Percentiles rank a stretch among this genome's conserved stretches.
Evolutionary conservation across 2,113 vertebrate species (phyloP).

Genomic region (Salvelinus sp.): DNA sequence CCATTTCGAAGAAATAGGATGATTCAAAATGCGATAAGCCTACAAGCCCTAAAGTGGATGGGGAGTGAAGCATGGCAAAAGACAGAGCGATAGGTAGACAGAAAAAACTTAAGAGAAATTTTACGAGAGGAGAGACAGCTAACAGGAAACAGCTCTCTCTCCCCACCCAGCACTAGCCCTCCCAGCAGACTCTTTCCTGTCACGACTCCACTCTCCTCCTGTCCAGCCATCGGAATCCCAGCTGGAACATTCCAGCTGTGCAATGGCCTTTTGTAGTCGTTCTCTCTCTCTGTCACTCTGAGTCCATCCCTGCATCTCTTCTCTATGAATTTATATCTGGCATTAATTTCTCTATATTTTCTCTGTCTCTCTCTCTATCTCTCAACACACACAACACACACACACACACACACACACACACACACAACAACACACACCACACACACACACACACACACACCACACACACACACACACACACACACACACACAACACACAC

Average conservation of each 20-base stretch:
- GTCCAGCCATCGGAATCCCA: conserved; percentile 71
- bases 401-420: too few relatives aligned
- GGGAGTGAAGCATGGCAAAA: neutral
- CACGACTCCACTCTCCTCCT: conserved; percentile 69
- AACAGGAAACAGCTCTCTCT: conserved; percentile 67
- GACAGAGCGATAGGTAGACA: neutral
- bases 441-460: too few relatives aligned
- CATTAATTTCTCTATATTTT: conserved; percentile 50
- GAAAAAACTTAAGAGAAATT: conserved; percentile 8
- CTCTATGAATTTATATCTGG: conserved; percentile 69
- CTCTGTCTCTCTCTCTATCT: too few relatives aligned
- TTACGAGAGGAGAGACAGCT: conserved; percentile 34
- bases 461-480: too few relatives aligned
- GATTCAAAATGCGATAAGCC: neutral
- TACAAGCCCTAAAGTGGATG: neutral
- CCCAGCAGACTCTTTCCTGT: conserved; percentile 74
- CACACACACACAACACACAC: too few relatives aligned
- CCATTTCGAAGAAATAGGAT: conserved; percentile 18
- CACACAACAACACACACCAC: too few relatives aligned
- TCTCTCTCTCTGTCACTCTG: conserved; percentile 7
- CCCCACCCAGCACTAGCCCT: conserved; percentile 53
- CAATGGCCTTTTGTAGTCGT: conserved; percentile 9
- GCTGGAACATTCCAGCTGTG: conserved; percentile 72
- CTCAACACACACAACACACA: too few relatives aligned
- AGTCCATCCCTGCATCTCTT: conserved; percentile 1